Evolutionary conservation across 2,888 invertebrate species (phyloP).

Genomic region (Brenthis hecate): DNA sequence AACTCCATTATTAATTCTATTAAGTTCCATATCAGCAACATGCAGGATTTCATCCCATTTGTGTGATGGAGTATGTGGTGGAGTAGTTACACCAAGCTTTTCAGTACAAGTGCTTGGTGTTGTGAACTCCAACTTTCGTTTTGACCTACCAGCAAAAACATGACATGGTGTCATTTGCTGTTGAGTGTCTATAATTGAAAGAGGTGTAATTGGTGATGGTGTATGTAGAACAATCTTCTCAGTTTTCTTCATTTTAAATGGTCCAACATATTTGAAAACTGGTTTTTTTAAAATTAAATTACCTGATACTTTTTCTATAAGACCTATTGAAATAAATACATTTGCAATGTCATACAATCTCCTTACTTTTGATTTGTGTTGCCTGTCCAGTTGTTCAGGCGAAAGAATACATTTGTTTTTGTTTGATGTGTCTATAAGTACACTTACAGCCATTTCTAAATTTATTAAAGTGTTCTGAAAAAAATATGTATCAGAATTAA

Average conservation of each 20-base stretch:
- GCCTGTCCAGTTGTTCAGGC: conserved; percentile 76
- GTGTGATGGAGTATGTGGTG: conserved; percentile 75
- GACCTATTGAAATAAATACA: conserved; percentile 87
- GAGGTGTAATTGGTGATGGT: conserved; percentile 70
- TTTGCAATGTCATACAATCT: conserved; percentile 90
- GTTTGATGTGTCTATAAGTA: conserved; percentile 79
- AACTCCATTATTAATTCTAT: conserved; percentile 78
- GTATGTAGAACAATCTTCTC: conserved; percentile 56
- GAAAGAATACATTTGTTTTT: conserved; percentile 78
- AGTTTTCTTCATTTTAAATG: conserved; percentile 66
- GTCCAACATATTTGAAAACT: conserved; percentile 85
- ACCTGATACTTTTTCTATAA: conserved; percentile 86
- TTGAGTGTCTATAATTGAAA: conserved; percentile 57
- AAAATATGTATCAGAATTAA: conserved; percentile 21
- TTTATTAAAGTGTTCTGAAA: conserved; percentile 84
- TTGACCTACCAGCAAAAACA: conserved; percentile 68
- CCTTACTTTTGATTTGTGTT: conserved; percentile 86
- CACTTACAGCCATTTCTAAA: conserved; percentile 85
- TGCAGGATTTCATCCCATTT: conserved; percentile 82
- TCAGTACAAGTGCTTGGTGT: conserved; percentile 65
- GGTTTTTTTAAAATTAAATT: conserved; percentile 84
- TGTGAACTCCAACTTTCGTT: conserved; percentile 76
- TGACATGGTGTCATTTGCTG: conserved; percentile 58
- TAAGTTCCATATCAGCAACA: conserved; percentile 83
- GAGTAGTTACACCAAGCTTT: conserved; percentile 66